Conservation (phyloP, 2,113 vertebrate species). For the Pterocles gutturalis region DNA sequence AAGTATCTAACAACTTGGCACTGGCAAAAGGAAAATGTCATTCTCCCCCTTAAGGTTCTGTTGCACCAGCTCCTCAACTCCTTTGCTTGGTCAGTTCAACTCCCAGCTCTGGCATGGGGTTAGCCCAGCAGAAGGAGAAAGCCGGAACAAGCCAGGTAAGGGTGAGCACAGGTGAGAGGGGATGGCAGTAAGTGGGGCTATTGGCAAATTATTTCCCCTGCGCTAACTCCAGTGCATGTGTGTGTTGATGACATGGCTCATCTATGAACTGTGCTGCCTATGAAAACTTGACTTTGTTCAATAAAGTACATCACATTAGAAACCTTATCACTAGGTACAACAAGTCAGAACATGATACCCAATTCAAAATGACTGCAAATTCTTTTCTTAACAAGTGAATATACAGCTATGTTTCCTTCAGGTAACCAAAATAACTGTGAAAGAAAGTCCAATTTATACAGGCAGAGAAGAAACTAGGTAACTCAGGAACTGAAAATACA, state of each 20-base stretch:
- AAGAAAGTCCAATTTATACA: not conserved
- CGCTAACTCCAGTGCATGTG: fast-evolving
- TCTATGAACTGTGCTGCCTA: not conserved
- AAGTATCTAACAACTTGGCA: fast-evolving
- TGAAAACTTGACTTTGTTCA: not conserved
- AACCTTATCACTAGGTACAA: not conserved
- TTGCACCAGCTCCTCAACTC: not conserved
- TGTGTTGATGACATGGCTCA: not conserved
- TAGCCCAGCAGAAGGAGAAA: not conserved
- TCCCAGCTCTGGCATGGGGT: fast-evolving
- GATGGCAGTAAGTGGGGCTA: not conserved
- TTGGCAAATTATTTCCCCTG: not conserved
- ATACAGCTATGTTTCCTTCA: not conserved
- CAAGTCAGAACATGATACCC: not conserved
- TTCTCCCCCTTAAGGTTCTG: not conserved
- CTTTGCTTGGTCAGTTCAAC: not conserved
- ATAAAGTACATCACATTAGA: not conserved
- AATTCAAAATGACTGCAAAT: not conserved
- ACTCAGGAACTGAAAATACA: not conserved
- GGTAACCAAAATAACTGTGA: not conserved
- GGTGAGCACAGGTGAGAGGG: not conserved
- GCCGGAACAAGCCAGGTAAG: not conserved
- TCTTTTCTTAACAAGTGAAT: not conserved
- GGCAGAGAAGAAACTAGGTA: not conserved
- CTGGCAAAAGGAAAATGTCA: not conserved